Percentiles rank a stretch among this genome's conserved stretches.
These are phyloP conservation scores for Chromoteleia sp. DNA, from an alignment of 2,888 invertebrate genomes.

Conservation along the genomic window DNA sequence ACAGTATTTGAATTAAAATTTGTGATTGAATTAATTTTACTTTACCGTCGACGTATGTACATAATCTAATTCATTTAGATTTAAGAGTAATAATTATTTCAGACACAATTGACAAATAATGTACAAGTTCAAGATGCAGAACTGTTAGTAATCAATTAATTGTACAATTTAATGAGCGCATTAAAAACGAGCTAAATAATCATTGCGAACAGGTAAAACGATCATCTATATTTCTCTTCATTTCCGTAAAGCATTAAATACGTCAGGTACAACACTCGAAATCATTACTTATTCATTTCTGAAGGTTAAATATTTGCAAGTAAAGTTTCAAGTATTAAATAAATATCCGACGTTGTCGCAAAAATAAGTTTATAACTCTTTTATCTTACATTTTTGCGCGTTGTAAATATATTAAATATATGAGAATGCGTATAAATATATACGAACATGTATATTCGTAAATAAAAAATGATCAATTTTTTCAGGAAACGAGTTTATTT, in stretches of 20 bases:
- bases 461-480: conserved; percentile 44
- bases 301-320: conserved; percentile 8
- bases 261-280: conserved; percentile 1
- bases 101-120: neutral
- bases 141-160: conserved; percentile 17
- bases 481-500: conserved; percentile 34
- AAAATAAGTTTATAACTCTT: conserved; percentile 12
- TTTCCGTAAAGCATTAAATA: conserved; percentile 30
- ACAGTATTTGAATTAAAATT: too few species aligned
- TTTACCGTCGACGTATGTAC: too few species aligned
- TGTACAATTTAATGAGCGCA: neutral
- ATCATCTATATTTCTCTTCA: conserved; percentile 7
- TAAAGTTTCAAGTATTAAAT: conserved; percentile 7
- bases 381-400: neutral
- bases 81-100: conserved; percentile 17
- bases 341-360: neutral
- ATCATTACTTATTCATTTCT: conserved; percentile 14
- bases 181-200: conserved; percentile 23
- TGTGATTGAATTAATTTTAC: too few species aligned
- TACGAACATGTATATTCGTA: conserved; percentile 14
- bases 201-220: neutral
- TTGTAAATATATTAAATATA: neutral
- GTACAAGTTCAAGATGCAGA: neutral
- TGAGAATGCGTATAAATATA: neutral
- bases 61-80: too few species aligned